Conservation (phyloP, 2,113 vertebrate species). For the Oryctolagus cuniculus region DNA sequence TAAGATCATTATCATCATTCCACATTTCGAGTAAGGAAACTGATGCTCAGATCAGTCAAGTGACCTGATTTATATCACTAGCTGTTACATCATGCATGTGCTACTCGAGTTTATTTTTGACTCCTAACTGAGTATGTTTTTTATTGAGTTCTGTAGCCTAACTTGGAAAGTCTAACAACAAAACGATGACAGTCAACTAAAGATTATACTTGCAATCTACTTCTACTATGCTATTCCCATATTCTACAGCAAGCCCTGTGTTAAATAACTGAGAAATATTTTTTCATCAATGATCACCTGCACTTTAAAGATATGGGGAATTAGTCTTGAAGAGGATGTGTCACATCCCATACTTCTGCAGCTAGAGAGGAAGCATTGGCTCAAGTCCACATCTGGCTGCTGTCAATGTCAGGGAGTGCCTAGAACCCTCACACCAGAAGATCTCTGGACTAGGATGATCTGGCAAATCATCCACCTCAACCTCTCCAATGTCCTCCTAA, state of each 20-base stretch:
- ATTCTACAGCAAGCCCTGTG: background rate
- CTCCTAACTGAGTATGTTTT: background rate
- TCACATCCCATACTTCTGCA: background rate
- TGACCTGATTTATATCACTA: background rate
- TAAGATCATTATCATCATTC: background rate
- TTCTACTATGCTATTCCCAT: background rate
- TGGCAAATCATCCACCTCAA: background rate
- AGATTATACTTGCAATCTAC: background rate
- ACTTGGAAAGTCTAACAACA: background rate
- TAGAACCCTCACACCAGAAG: background rate
- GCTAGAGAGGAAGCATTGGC: background rate
- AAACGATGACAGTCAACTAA: background rate
- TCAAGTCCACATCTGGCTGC: background rate
- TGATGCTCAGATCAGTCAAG: background rate
- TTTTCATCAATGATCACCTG: background rate
- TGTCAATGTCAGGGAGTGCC: background rate
- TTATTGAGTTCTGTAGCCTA: background rate
- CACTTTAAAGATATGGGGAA: background rate
- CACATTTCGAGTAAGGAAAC: conserved; percentile 10
- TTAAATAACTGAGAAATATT: background rate
- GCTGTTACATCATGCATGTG: background rate
- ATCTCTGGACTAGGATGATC: background rate
- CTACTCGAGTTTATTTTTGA: background rate
- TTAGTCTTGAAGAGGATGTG: background rate
- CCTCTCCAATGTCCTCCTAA: background rate